Base-by-base conservation (phyloP, 2,113 vertebrate species). In the Peromyscus leucopus region DNA sequence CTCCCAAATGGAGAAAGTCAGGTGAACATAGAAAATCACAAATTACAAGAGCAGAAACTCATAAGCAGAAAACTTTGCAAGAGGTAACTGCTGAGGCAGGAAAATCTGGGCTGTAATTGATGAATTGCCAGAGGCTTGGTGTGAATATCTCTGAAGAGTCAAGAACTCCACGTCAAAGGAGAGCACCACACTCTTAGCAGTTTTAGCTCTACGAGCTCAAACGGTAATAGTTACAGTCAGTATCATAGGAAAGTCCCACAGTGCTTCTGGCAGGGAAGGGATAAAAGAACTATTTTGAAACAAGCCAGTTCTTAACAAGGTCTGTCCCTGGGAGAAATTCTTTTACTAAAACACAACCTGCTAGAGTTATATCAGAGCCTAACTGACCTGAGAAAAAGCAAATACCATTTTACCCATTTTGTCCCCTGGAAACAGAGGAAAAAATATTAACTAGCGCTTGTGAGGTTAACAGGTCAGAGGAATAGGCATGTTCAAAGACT, bases 231-330 rank as follows among this genome's bases (percentile, higher is more conserved):
- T 55, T 83, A 74, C 12, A 75, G 36, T 87, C 26, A 22, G 3
- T 11, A 67, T 76, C 46, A 57, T 16, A 69, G 3, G 33, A 83
- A 61, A 90, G 46, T 24, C 7, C 9, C 26, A 48, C 36, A 63
- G 15, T 21, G n/a, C 39, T 75, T 83, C 42, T 74, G 51, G 55
- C 88, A 94, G 28, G 36, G 19, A 67, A 84, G 36, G 9, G 16
- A 12, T 17, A 75, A 83, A 74, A 67, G 57, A 84, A 94, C 17
- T 24, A 84, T 90, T 75, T 33, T 67, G 46, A 83, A 84, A 74
- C 55, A 75, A 57, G 63, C 63, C 74, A 75, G 13, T 94, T 83
- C 86, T 90, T 90, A 90, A 84, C 46, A 84, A 67, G 59, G 19
- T 84, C 93, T 74, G 26, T 55, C 26, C 57, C 59, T 46, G 51